Evolutionary conservation across 2,797 vertebrate genomes (phyloP).

Genomic region (Mus spretus): DNA sequence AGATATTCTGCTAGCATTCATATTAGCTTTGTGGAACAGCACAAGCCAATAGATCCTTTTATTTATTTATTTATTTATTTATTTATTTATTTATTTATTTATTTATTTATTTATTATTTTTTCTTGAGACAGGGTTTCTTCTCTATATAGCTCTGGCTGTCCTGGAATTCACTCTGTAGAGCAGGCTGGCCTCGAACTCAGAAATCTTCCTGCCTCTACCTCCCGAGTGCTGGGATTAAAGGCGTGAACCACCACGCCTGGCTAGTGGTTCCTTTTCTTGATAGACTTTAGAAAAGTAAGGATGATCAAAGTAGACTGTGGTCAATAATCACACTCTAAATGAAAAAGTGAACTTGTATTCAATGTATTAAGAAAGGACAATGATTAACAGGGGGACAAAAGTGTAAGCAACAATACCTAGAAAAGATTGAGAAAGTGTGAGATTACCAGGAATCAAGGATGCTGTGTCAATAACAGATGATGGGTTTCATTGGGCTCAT

Average conservation of each 20-base stretch:
- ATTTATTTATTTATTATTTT: too few species aligned
- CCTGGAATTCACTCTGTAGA: too few species aligned
- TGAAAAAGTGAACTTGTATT: not conserved
- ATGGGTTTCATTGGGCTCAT: not conserved
- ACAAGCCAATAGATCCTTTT: not conserved
- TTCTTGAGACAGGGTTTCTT: too few species aligned
- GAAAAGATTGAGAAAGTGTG: too few species aligned
- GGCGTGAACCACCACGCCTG: too few species aligned
- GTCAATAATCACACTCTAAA: not conserved
- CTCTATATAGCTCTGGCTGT: too few species aligned
- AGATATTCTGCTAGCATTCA: not conserved
- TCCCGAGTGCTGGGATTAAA: too few species aligned
- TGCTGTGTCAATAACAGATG: not conserved
- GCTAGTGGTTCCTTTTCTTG: not conserved
- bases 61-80: too few species aligned
- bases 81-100: too few species aligned
- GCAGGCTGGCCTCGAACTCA: too few species aligned
- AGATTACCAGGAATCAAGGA: not conserved
- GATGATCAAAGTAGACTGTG: not conserved
- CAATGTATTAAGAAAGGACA: not conserved
- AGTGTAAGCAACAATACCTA: not conserved
- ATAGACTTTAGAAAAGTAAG: not conserved
- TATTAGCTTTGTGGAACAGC: not conserved
- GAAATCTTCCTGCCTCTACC: too few species aligned
- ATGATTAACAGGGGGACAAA: not conserved